phyloP scores from a whole-genome alignment of 2,797 vertebrate genomes.

The Rhincodon typus region DNA sequence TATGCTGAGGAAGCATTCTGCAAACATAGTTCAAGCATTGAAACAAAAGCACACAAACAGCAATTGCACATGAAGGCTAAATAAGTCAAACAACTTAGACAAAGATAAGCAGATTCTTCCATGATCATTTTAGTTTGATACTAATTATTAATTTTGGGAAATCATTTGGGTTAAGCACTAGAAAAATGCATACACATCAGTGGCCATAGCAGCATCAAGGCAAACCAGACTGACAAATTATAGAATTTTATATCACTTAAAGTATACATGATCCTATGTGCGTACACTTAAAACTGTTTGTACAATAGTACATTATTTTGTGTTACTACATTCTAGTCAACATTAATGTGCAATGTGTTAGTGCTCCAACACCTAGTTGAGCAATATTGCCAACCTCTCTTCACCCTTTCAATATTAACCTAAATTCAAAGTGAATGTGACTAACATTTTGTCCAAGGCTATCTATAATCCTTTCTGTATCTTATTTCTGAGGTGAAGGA shows the following conservation, averaged over 20 bases:
- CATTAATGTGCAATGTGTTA: background rate
- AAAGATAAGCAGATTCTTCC: background rate
- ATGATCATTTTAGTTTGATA: background rate
- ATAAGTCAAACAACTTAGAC: background rate
- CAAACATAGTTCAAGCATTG: background rate
- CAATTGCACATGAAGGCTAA: background rate
- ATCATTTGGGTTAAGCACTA: background rate
- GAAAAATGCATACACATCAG: background rate
- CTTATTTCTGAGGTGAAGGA: background rate
- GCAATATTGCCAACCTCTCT: background rate
- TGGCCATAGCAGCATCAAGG: background rate
- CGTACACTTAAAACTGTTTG: background rate
- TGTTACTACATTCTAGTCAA: background rate
- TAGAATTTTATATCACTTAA: background rate
- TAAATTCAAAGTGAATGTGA: background rate
- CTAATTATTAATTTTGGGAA: background rate
- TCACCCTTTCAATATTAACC: background rate
- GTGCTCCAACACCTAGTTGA: background rate
- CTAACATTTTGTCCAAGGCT: background rate
- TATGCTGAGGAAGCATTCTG: background rate
- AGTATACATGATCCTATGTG: background rate
- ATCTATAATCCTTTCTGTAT: background rate
- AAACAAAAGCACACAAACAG: background rate
- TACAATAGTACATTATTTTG: background rate
- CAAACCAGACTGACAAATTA: background rate